Evolutionary conservation across 2,113 vertebrate genomes (phyloP).

Genomic region (Syngnathoides biaculeatus): DNA sequence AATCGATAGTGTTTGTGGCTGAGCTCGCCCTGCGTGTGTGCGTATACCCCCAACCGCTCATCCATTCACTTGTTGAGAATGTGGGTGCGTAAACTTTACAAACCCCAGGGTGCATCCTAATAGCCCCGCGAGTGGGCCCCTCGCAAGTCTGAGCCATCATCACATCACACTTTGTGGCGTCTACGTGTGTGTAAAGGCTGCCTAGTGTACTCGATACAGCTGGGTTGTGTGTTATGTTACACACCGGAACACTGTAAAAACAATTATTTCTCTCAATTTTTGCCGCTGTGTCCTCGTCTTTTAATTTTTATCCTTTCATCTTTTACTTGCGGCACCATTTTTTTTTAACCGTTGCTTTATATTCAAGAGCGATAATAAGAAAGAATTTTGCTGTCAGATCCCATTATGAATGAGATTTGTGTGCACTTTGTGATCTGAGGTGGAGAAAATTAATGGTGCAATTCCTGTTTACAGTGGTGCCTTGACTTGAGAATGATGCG

Average conservation of each 20-base stretch:
- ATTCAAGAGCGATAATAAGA: background rate
- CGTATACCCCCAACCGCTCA: constrained; percentile 35
- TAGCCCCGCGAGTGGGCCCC: constrained; percentile 24
- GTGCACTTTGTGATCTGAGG: too few species aligned
- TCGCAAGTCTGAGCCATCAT: constrained; percentile 20
- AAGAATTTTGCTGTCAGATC: background rate
- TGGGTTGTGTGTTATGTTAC: background rate
- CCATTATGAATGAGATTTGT: too few species aligned
- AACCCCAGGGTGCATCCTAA: constrained; percentile 43
- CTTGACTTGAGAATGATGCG: too few species aligned
- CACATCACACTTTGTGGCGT: background rate
- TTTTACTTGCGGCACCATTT: too few species aligned
- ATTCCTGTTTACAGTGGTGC: too few species aligned
- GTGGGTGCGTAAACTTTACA: constrained; percentile 31
- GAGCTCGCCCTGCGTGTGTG: constrained; percentile 30
- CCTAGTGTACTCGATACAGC: too few species aligned
- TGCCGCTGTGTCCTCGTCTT: background rate
- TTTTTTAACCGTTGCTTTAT: background rate
- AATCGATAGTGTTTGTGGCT: constrained; percentile 49
- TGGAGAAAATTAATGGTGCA: too few species aligned
- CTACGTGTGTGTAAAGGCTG: constrained; percentile 2
- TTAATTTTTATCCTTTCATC: background rate
- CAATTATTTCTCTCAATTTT: background rate
- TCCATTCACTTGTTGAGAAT: constrained; percentile 34
- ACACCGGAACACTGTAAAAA: background rate